Base-by-base conservation (phyloP, 1,140 invertebrate species). In the Steinernema feltiae region DNA sequence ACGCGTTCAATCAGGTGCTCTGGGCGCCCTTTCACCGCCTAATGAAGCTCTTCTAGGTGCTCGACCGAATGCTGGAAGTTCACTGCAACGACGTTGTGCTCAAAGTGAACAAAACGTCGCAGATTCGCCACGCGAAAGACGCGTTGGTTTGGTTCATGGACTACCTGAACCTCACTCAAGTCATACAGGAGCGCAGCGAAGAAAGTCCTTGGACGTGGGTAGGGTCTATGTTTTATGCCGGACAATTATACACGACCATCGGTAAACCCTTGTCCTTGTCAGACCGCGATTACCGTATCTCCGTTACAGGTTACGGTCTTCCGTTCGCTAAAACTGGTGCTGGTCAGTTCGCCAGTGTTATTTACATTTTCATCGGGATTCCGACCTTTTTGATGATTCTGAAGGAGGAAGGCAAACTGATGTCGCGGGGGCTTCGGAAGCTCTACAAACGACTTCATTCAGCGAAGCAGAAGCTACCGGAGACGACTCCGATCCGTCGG, bases 191-290 rank as follows among this genome's bases (percentile, higher is more conserved):
- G 24, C 48, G 82, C 7, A 75, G 73, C 24, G 74, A 81, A 27
- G 71, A 73, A n/a, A 76, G 78, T 15, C 84, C 83, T 12, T 84
- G 83, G 83, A 81, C 81, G 7, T 85, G 83, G 83, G 74, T 81
- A 2, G 85, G 85, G 0, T 73, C 84, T 0, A 79, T 85, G 76
- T 86, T 86, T 53, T 85, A 86, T 74, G 83, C 85, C 0, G 84
- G 84, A 2, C 84, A 86, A 48, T 76, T 85, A 1, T 86, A 86
- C 63, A 85, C 83, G n/a, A 85, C 83, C 1, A 85, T 85, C 32
- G 83, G 84, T 83, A 30, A 75, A 15, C 46, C 12, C n/a, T 69
- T 7, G 3, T 31, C n/a, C 18, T 73, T 73, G 21, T 63, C 32
- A n/a, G n/a, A n/a, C n/a, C n/a, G n/a, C n/a, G 3, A 15, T 35